Percentiles rank a stretch among this genome's conserved stretches.
These are phyloP conservation scores for Apotomis betuletana DNA, from an alignment of 2,888 invertebrate species.

Conservation along the genomic window DNA sequence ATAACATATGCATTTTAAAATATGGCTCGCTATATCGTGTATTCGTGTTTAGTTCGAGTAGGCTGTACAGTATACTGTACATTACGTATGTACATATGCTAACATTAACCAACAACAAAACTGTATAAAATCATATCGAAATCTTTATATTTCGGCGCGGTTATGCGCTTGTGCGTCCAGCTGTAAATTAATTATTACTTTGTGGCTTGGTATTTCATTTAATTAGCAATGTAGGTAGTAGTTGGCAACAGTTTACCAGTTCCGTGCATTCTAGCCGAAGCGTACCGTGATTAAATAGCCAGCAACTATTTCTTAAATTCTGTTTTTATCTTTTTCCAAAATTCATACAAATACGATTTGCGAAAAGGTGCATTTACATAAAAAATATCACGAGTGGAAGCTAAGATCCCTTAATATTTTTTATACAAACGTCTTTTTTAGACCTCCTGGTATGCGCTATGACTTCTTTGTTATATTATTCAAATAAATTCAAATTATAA, in stretches of 20 bases:
- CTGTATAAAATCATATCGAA: not conserved
- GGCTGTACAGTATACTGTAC: no score
- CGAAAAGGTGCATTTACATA: no score
- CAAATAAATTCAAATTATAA: no score
- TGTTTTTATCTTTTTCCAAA: not conserved
- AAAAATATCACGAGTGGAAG: no score
- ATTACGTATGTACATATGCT: not conserved
- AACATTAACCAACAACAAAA: not conserved
- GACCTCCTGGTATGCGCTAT: no score
- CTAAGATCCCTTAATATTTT: no score
- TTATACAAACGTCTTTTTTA: no score
- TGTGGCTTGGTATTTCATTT: not conserved
- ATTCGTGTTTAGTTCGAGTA: no score
- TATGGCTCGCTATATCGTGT: no score
- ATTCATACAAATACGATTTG: not conserved
- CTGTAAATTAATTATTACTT: conserved; percentile 7
- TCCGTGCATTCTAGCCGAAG: not conserved
- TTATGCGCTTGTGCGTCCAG: not conserved
- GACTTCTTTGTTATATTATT: no score
- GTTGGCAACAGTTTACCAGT: not conserved
- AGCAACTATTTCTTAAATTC: not conserved
- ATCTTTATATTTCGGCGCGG: not conserved
- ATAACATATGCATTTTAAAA: no score
- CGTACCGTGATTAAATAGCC: not conserved
- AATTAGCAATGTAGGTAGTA: not conserved